These are phyloP conservation scores for Mythimna albipuncta DNA, from an alignment of 2,888 invertebrate species.

Conservation along the genomic window DNA sequence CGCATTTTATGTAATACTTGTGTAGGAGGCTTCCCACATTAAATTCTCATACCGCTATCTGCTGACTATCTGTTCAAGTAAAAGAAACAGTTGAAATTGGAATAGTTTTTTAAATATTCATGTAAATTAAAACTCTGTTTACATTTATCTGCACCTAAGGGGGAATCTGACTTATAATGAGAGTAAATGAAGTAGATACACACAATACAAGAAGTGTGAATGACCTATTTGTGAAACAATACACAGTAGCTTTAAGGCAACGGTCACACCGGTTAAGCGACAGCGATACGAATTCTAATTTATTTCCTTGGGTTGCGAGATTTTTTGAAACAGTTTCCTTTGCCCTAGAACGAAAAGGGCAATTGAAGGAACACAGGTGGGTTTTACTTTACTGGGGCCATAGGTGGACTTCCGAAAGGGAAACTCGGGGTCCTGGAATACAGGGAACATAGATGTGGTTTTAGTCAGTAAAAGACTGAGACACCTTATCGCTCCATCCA, in stretches of 20 bases:
- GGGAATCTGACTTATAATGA: neutral
- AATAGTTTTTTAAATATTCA: neutral
- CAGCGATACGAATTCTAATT: neutral
- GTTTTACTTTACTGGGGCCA: too few species aligned
- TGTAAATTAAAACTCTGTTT: conserved; percentile 5
- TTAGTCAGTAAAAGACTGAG: too few species aligned
- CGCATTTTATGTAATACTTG: conserved; percentile 14
- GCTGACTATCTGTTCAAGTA: neutral
- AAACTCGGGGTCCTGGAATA: too few species aligned
- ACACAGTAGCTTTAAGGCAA: conserved; percentile 3
- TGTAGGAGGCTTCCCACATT: conserved; percentile 15
- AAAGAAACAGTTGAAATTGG: neutral
- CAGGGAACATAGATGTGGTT: too few species aligned
- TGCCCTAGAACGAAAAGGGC: too few species aligned
- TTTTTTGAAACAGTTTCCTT: too few species aligned
- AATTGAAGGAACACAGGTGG: too few species aligned
- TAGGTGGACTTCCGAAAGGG: too few species aligned
- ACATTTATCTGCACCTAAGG: conserved; percentile 8
- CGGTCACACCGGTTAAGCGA: neutral
- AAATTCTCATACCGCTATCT: neutral
- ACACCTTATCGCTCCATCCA: too few species aligned
- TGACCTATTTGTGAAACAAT: conserved; percentile 49
- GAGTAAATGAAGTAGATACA: conserved; percentile 19
- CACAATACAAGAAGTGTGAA: conserved; percentile 44
- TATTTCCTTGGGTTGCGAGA: neutral